Percentiles rank a stretch among this genome's conserved stretches.
These are phyloP conservation scores for Cherax destructor DNA, from an alignment of 1,140 invertebrate genomes.

Conservation along the genomic window DNA sequence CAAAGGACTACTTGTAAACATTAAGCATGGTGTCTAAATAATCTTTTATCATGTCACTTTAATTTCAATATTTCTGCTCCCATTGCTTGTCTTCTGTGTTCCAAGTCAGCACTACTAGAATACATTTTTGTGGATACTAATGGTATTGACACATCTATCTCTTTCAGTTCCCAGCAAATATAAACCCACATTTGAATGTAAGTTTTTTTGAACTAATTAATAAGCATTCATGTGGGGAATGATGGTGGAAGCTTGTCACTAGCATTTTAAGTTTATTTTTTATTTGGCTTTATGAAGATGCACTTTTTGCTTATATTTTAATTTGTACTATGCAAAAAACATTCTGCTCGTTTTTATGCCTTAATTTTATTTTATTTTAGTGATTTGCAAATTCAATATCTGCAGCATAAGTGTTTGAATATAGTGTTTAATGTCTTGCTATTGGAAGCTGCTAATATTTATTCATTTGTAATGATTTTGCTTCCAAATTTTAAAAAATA, in stretches of 20 bases:
- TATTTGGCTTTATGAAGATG: background rate
- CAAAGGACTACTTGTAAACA: too few species aligned
- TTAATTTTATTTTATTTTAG: too few species aligned
- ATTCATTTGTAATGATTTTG: too few species aligned
- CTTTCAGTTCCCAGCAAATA: conserved; percentile 63
- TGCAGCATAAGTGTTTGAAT: background rate
- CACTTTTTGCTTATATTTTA: background rate
- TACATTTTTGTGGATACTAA: background rate
- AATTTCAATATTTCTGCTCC: background rate
- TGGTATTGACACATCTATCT: conserved; percentile 40
- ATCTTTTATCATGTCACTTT: background rate
- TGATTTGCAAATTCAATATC: too few species aligned
- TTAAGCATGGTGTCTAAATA: background rate
- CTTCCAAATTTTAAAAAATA: too few species aligned
- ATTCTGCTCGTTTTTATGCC: background rate
- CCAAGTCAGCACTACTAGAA: background rate
- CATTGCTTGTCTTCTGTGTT: background rate
- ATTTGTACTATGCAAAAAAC: background rate
- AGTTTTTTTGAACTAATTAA: conserved; percentile 27
- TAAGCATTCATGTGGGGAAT: background rate
- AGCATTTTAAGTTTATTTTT: background rate
- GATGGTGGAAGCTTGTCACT: background rate
- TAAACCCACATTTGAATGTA: conserved; percentile 57
- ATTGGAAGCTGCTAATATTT: too few species aligned
- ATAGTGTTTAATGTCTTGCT: too few species aligned